phyloP scores from a whole-genome alignment of 2,797 vertebrate genomes.

The Sciaenops ocellatus region DNA sequence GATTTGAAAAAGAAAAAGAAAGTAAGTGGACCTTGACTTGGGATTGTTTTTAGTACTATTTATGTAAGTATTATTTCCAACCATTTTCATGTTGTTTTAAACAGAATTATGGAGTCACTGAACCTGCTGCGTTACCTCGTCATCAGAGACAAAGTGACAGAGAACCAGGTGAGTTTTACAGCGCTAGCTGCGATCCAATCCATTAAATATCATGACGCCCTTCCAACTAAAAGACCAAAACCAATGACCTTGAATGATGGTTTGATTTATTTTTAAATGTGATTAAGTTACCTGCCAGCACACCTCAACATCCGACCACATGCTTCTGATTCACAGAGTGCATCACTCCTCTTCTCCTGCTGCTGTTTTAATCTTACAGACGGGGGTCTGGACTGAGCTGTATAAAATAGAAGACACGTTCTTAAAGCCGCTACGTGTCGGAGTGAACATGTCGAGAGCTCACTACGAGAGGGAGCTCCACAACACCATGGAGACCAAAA shows the following conservation, averaged over 20 bases:
- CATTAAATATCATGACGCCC: background rate
- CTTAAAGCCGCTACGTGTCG: constrained; percentile 92
- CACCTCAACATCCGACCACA: too few species aligned
- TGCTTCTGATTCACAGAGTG: background rate
- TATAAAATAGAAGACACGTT: constrained; percentile 90
- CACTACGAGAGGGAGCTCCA: constrained; percentile 97
- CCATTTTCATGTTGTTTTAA: background rate
- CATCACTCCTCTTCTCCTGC: background rate
- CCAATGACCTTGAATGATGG: background rate
- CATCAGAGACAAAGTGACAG: constrained; percentile 93
- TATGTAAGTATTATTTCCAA: background rate
- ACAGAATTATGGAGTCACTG: constrained; percentile 95
- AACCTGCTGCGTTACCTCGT: constrained; percentile 95
- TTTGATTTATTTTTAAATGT: background rate
- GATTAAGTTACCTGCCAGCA: background rate
- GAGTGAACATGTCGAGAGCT: constrained; percentile 96
- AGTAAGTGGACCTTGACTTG: background rate
- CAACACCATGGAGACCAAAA: constrained; percentile 83
- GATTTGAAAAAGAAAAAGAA: background rate
- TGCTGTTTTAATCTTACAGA: constrained; percentile 67
- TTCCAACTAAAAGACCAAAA: background rate
- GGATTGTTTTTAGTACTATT: background rate
- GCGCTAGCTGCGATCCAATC: background rate
- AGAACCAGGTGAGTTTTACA: constrained; percentile 88
- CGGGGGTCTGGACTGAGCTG: constrained; percentile 92